A percentile compares a stretch with the other conserved stretches of the same genome.
phyloP scores from a whole-genome alignment of 2,888 invertebrate species.

The Serripes groenlandicus region DNA sequence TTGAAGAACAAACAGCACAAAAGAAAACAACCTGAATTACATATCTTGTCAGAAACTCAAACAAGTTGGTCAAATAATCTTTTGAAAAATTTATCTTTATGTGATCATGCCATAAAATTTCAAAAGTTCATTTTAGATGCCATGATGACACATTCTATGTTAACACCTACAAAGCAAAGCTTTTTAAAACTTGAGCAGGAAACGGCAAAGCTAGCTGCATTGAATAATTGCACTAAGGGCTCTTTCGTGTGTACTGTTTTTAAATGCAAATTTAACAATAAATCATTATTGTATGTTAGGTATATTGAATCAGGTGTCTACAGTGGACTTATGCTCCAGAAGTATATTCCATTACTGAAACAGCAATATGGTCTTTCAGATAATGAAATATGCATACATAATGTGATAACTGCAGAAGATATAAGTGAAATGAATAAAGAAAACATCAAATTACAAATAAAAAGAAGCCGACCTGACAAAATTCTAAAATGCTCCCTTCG shows the following conservation, averaged over 20 bases:
- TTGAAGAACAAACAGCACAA: not conserved
- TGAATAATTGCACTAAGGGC: not conserved
- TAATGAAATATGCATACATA: not conserved
- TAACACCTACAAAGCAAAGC: not conserved
- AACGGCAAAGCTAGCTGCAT: not conserved
- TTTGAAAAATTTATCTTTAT: not conserved
- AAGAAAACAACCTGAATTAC: not conserved
- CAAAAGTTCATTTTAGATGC: not conserved
- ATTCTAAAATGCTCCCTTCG: not conserved
- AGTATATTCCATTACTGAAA: not conserved
- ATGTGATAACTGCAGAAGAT: conserved; percentile 1
- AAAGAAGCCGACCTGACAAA: too few relatives aligned
- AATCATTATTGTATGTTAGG: not conserved
- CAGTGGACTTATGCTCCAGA: conserved; percentile 3
- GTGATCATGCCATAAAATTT: not conserved
- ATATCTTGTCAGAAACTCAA: not conserved
- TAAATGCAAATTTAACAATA: not conserved
- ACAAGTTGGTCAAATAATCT: not conserved
- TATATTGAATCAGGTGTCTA: conserved; percentile 4
- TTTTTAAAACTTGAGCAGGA: not conserved
- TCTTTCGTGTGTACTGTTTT: not conserved
- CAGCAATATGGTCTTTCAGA: not conserved
- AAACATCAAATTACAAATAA: too few relatives aligned
- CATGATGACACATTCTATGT: not conserved
- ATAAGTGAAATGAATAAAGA: not conserved